These are phyloP conservation scores for Forpus xanthops DNA, from an alignment of 2,797 vertebrate species.

Conservation along the genomic window DNA sequence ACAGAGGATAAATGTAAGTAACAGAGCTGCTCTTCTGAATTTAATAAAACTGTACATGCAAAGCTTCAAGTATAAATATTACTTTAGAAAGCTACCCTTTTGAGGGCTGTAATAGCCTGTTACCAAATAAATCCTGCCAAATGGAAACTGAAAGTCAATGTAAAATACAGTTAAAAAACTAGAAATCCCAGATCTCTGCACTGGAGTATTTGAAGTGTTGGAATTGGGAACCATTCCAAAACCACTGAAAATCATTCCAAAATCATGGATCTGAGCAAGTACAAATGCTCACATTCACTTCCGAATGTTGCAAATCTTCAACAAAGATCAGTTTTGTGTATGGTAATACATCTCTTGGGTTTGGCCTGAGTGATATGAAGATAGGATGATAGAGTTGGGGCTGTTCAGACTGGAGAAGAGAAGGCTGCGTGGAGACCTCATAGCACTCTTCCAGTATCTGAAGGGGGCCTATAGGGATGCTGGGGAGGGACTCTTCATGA, in stretches of 20 bases:
- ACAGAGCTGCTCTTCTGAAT: not conserved
- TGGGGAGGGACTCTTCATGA: too few species aligned
- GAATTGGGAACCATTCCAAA: not conserved
- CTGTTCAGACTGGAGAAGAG: too few species aligned
- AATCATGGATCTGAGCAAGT: not conserved
- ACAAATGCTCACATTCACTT: not conserved
- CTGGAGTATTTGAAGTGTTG: not conserved
- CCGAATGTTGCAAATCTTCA: not conserved
- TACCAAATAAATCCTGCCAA: not conserved
- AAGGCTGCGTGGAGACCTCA: too few species aligned
- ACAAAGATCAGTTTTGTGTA: not conserved
- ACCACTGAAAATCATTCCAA: not conserved
- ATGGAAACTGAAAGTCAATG: not conserved
- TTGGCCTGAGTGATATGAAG: not conserved
- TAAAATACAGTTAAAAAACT: not conserved
- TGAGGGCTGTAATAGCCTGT: not conserved
- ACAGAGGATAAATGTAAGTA: not conserved
- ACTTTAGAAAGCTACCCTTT: not conserved
- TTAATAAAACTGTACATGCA: not conserved
- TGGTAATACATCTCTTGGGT: not conserved
- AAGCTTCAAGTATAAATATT: not conserved
- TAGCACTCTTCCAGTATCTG: too few species aligned
- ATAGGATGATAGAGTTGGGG: too few species aligned
- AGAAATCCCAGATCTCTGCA: not conserved
- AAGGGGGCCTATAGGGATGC: too few species aligned